Conservation (phyloP, 2,797 vertebrate genomes). For the Dallia pectoralis region DNA sequence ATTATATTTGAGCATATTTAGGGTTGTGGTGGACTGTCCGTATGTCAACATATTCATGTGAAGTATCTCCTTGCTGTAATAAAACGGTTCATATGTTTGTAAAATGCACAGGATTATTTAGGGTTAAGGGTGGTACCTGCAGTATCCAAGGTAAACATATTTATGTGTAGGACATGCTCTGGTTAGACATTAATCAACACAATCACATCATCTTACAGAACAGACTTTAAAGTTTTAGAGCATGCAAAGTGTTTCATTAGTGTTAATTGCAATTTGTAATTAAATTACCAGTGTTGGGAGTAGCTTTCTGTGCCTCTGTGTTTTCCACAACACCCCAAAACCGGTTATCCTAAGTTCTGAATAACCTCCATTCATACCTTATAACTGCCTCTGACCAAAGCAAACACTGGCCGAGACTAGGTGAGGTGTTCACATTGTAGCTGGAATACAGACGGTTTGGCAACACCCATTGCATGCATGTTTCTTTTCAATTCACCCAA, state of each 20-base stretch:
- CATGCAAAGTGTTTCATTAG: background rate
- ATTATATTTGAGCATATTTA: background rate
- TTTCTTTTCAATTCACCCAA: slow-evolving; percentile 41
- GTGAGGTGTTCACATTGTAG: slow-evolving; percentile 39
- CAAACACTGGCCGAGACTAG: slow-evolving; percentile 45
- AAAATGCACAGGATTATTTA: background rate
- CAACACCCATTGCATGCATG: slow-evolving; percentile 49
- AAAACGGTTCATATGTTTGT: background rate
- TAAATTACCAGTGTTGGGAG: background rate
- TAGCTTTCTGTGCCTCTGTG: background rate
- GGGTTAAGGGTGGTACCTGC: too few species aligned
- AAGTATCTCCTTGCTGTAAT: background rate
- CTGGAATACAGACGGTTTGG: slow-evolving; percentile 49
- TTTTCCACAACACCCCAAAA: slow-evolving; percentile 22
- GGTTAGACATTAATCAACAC: background rate
- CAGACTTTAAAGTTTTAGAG: background rate
- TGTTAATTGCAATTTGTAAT: background rate
- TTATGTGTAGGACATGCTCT: background rate
- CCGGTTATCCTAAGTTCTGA: slow-evolving; percentile 47
- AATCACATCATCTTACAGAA: background rate
- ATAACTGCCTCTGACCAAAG: slow-evolving; percentile 40
- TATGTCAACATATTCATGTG: background rate
- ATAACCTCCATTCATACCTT: slow-evolving; percentile 62
- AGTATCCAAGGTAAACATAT: too few species aligned
- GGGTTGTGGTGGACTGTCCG: background rate